phyloP scores from a whole-genome alignment of 2,888 invertebrate species.

The Pogonocherus hispidulus region DNA sequence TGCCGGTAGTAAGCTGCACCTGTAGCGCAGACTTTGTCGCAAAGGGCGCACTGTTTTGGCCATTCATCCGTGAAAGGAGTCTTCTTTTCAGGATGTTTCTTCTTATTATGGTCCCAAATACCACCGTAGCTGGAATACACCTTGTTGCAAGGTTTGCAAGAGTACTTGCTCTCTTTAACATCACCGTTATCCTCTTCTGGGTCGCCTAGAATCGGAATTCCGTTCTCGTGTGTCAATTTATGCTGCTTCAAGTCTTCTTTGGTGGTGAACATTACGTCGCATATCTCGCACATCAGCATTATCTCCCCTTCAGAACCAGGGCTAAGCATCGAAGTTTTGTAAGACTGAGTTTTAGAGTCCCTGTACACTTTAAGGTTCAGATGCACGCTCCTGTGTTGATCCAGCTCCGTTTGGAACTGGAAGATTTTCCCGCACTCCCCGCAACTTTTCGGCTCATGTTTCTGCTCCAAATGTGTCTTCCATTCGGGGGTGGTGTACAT shows the following conservation, averaged over 20 bases:
- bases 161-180: slow-evolving; percentile 63
- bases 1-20: slow-evolving; percentile 61
- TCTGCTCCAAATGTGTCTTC: slow-evolving; percentile 72
- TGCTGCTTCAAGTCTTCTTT: slow-evolving; percentile 62
- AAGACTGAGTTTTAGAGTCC: slow-evolving; percentile 74
- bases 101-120: slow-evolving; percentile 63
- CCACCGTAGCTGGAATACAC: slow-evolving; percentile 63
- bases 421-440: slow-evolving; percentile 77
- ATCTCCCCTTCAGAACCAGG: slow-evolving; percentile 64
- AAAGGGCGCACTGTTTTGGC: slow-evolving; percentile 61
- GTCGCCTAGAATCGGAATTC: slow-evolving; percentile 59
- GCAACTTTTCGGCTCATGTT: slow-evolving; percentile 73
- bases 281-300: slow-evolving; percentile 73
- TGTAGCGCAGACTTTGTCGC: slow-evolving; percentile 60
- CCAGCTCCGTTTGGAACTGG: slow-evolving; percentile 73
- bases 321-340: slow-evolving; percentile 72
- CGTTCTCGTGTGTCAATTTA: slow-evolving; percentile 57
- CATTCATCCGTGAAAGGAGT: slow-evolving; percentile 49
- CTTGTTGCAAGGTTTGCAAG: slow-evolving; percentile 73
- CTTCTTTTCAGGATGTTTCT: slow-evolving; percentile 57
- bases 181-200: slow-evolving; percentile 59
- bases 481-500: slow-evolving; percentile 73
- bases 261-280: slow-evolving; percentile 74
- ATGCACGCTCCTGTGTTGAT: slow-evolving; percentile 78
- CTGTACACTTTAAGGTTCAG: slow-evolving; percentile 78